Evolutionary conservation across 2,797 vertebrate genomes (phyloP), one percentile per base, ranked within the genome.

Genomic region (Schizothorax lantsangensis): DNA sequence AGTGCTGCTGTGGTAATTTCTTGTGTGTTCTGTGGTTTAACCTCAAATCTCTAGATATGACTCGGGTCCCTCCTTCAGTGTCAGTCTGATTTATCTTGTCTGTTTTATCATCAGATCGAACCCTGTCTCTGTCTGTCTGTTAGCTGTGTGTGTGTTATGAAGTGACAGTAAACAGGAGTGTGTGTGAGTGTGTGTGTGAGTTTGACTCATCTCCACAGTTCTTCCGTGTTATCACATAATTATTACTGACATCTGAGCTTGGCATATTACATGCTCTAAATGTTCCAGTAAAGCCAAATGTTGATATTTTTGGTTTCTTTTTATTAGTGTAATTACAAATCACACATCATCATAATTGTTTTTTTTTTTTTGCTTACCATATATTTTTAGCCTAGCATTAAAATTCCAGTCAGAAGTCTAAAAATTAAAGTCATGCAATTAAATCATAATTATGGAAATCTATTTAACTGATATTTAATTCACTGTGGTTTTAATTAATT

Each of bases 121-220:
- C 12, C 17, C 77, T 17, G 9, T 79, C n/a, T 68, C 62, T 68
- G 10, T 49, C 23, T 79, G 6, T 71, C 26, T 80, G 7, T 9
- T 1, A 62, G 78, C 38, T 69, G 45, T 36, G 15, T 38, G 45
- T 81, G 59, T 26, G 2, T 36, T n/a, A 33, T 81, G 21, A 52
- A 52, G 30, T 71, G 80, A 38, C 57, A 79, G 54, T 79, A 43
- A 62, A 79, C 77, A 62, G 54, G 38, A 59, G 40, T 43, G 52
- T 8, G 21, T 38, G 69, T 21, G 33, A 3, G 68, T 38, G 17
- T 71, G 33, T 40, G 33, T 3, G 40, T 23, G 14, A 33, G 1
- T 77, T 17, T 54, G 47, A n/a, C 47, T 78, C 9, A n/a, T 78
- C 57, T 57, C 19, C 15, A 36, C 74, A 77, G 30, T 77, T 23